Conservation (phyloP, 2,888 invertebrate species). For the Polymixis flavicincta region DNA sequence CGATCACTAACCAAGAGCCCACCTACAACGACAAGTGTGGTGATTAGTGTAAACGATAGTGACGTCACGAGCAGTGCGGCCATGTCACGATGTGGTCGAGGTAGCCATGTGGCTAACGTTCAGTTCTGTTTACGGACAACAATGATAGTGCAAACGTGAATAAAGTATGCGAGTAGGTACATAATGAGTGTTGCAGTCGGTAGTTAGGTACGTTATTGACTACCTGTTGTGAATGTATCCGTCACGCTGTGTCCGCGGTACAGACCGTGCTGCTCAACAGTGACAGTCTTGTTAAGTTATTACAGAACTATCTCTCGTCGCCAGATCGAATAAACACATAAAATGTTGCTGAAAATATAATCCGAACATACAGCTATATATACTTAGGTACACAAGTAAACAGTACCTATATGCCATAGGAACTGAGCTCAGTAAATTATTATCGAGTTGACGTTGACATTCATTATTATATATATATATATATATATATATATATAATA, state of each 20-base stretch:
- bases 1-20: not conserved
- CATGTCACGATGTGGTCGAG: not conserved
- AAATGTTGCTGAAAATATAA: not conserved
- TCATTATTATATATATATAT: no score
- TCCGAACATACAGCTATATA: not conserved
- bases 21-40: not conserved
- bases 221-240: not conserved
- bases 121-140: slow-evolving; percentile 6
- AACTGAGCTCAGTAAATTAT: slow-evolving; percentile 11
- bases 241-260: slow-evolving; percentile 13
- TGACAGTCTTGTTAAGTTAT: not conserved
- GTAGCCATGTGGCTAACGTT: not conserved
- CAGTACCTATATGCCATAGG: not conserved
- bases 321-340: not conserved
- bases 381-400: not conserved
- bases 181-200: not conserved
- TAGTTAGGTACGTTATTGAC: not conserved
- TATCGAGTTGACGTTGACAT: slow-evolving; percentile 26
- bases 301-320: slow-evolving; percentile 9
- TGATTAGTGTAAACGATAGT: not conserved
- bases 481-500: no score
- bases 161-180: not conserved
- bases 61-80: not conserved
- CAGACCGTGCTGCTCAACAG: slow-evolving; percentile 12
- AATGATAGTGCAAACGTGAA: not conserved